Percentiles rank a stretch among this genome's conserved stretches.
phyloP scores from a whole-genome alignment of 2,113 vertebrate species.

The Cygnus buccinator region DNA sequence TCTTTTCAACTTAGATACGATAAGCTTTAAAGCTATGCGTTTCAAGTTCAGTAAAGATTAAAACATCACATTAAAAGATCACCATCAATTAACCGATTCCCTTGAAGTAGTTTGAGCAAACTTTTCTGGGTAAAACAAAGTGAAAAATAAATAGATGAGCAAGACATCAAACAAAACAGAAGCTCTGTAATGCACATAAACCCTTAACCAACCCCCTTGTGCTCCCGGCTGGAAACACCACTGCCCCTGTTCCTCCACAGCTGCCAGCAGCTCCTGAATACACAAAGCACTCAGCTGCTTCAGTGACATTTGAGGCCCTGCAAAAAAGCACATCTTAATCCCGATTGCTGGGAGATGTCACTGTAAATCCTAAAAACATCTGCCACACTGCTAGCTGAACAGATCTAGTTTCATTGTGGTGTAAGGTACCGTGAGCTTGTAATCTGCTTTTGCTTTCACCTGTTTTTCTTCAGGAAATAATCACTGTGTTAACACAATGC shows the following conservation, averaged over 20 bases:
- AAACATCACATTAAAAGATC: neutral
- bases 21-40: neutral
- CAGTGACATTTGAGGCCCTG: slow-evolving; percentile 7
- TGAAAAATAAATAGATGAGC: neutral
- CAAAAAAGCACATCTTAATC: slow-evolving; percentile 31
- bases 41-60: slow-evolving; percentile 9
- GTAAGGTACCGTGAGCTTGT: slow-evolving; percentile 14
- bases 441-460: slow-evolving; percentile 40
- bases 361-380: slow-evolving; percentile 51
- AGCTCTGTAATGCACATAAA: neutral
- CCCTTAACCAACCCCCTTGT: neutral
- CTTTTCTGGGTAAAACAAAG: neutral
- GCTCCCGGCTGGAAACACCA: neutral
- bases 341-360: neutral
- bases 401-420: slow-evolving; percentile 11
- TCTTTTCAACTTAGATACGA: neutral
- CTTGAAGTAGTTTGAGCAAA: neutral
- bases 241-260: neutral
- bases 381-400: slow-evolving; percentile 21
- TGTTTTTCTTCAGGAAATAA: slow-evolving; percentile 54
- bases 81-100: neutral
- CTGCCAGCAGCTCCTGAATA: slow-evolving; percentile 1
- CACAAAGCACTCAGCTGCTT: neutral
- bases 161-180: neutral
- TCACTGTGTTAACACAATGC: neutral